These are phyloP conservation scores for Esox masquinongy DNA, from an alignment of 2,797 vertebrate genomes.

Conservation along the genomic window DNA sequence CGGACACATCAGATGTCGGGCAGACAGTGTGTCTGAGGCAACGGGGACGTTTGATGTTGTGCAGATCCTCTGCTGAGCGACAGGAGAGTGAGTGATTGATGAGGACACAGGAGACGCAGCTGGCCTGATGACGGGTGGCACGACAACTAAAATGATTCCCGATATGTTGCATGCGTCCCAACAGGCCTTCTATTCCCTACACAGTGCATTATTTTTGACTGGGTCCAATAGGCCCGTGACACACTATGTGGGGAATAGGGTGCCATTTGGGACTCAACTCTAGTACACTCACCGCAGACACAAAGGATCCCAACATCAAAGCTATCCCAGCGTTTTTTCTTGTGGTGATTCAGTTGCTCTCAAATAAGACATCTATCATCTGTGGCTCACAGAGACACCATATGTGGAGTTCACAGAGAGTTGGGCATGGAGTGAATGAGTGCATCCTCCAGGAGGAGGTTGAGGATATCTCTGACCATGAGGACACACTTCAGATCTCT, in stretches of 20 bases:
- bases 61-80: conserved; percentile 3
- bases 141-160: background rate
- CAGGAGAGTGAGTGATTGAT: conserved; percentile 5
- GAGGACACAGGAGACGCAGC: conserved; percentile 2
- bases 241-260: background rate
- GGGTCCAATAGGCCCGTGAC: background rate
- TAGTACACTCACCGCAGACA: conserved; percentile 3
- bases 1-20: conserved; percentile 1
- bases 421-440: background rate
- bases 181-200: background rate
- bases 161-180: background rate
- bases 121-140: background rate
- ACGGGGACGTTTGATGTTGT: conserved; percentile 6
- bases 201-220: background rate
- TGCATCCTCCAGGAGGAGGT: background rate
- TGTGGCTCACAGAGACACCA: background rate
- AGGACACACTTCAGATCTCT: background rate
- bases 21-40: background rate
- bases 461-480: background rate
- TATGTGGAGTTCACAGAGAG: background rate
- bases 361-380: conserved; percentile 5
- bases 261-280: background rate
- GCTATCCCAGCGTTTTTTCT: background rate
- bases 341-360: background rate
- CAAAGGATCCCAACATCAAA: conserved; percentile 8